Base-by-base conservation (phyloP, 2,797 vertebrate species). In the Takifugu rubripes region DNA sequence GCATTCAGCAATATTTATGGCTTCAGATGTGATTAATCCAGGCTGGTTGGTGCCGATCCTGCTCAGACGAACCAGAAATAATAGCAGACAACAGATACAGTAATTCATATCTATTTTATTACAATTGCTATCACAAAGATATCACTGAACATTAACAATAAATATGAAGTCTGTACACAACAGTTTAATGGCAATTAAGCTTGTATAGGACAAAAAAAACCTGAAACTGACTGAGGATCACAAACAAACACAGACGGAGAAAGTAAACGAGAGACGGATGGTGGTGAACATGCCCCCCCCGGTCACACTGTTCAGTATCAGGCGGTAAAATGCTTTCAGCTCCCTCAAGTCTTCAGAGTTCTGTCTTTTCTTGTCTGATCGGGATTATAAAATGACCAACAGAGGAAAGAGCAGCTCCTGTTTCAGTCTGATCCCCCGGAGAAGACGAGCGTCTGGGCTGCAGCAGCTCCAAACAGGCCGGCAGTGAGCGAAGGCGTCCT, bases 101-200 rank as follows among this genome's bases (percentile, higher is more conserved):
- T 79, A 78, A 75, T 80, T 89, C 84, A 85, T 85, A 84, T 72
- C 77, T 82, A 77, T 90, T 91, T 88, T 90, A 90, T 88, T 90
- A 89, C 84, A 92, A 81, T 78, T 74, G 75, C 86, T 89, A 90
- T 88, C 87, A 90, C 87, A 89, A 91, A 91, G 84, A 83, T 90
- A 83, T 89, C 85, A 88, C 85, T 79, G 69, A 84, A 91, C 84
- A 85, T 78, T 84, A 84, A 87, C 89, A 92, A 91, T 91, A 89
- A 91, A 92, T 91, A 90, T 86, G 79, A 74, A 72, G 81, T 85
- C 78, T 60, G 56, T 82, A 88, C 84, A 86, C 55, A 49, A 87
- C 83, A 82, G 80, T 83, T 69, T 75, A 70, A 85, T 79, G 79
- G 75, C 48, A 80, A 79, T 78, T 84, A 86, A 67, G 74, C 63